Conservation (phyloP, 2,888 invertebrate genomes). For the Latrodectus elegans region DNA sequence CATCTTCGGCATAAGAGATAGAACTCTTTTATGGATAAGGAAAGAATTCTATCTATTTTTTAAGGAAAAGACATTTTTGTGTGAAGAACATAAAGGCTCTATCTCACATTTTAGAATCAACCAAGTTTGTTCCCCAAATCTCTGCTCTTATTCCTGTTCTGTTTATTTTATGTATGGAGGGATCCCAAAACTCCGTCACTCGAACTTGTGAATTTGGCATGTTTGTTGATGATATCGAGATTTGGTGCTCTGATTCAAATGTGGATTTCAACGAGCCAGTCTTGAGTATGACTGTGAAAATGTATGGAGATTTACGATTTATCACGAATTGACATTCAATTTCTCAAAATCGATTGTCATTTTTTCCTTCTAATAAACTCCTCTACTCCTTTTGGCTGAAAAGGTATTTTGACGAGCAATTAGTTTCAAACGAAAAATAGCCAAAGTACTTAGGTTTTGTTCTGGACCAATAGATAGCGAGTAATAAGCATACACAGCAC, state of each 20-base stretch:
- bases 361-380: constrained; percentile 4
- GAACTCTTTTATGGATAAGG: neutral
- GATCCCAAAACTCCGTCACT: neutral
- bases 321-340: neutral
- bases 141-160: neutral
- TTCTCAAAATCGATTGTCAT: neutral
- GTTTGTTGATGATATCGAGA: neutral
- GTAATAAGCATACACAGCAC: neutral
- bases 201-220: neutral
- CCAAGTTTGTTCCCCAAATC: neutral
- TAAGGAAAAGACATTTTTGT: neutral
- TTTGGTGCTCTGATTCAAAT: no score
- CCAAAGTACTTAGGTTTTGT: constrained; percentile 10
- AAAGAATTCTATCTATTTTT: no score
- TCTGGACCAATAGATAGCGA: neutral
- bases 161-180: neutral
- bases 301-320: neutral
- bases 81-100: neutral
- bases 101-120: neutral
- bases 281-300: neutral
- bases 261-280: no score
- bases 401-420: neutral
- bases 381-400: neutral
- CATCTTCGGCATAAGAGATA: neutral
- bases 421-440: neutral